Base-by-base conservation (phyloP, 2,797 vertebrate species). In the Lepilemur septentrionalis region DNA sequence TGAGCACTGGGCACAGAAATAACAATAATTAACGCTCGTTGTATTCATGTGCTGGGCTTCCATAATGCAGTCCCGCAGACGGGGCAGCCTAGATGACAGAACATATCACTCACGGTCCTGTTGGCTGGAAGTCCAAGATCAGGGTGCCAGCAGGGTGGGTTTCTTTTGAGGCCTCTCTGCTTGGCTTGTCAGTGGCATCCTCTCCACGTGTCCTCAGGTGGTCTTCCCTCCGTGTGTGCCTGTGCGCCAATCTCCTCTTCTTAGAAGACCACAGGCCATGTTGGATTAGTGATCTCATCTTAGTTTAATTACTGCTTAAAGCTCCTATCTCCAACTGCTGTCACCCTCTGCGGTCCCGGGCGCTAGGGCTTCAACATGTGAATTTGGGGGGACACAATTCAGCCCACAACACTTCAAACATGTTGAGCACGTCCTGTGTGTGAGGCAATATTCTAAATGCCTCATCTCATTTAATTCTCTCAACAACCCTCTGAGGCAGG, bases 361-460 rank as follows among this genome's bases (percentile, higher is more conserved):
- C 15, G 30, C 28, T 83, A 22, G 35, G 50, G 63, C 23, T n/a
- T 55, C 25, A 48, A n/a, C 14, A 11, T 9, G 15, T 7, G 41
- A 43, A 50, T 38, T 46, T 17, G 7, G 14, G 32, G 2, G 3
- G 23, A 43, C 41, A 41, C 23, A 57, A 8, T n/a, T 25, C 50
- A 30, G 6, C 25, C 52, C 30, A 8, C 20, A 46, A 17, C 5
- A 8, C 20, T 61, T 43, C 61, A 63, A 63, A 63, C 14, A 17
- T 63, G 41, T n/a, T 2, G 0, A 35, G 55, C 10, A 15, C 20
- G 48, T 43, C 23, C 30, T 7, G n/a, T 0, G 0, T 48, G 10
- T 15, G 41, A 69, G 23, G 15, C 25, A 35, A 30, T 46, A 48
- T 57, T 80, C 22, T 32, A 61, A 88, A 25, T 32, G 14, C 61